A percentile compares a stretch with the other conserved stretches of the same genome.
phyloP scores from a whole-genome alignment of 2,797 vertebrate species.

The Erpetoichthys calabaricus region DNA sequence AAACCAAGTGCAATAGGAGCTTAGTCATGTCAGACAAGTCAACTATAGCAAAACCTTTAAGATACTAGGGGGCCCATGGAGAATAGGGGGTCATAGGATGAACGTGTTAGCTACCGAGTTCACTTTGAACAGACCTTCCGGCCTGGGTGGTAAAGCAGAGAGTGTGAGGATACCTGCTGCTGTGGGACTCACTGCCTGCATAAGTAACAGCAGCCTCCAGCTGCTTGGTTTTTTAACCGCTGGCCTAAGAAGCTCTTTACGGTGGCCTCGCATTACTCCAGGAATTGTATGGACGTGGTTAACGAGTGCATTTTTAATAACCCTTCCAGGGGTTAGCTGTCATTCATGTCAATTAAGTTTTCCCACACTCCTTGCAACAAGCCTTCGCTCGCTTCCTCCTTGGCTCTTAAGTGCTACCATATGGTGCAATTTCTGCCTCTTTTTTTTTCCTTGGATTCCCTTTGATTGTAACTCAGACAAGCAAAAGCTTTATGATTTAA shows the following conservation, averaged over 20 bases:
- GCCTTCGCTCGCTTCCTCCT: constrained; percentile 67
- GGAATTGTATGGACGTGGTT: constrained; percentile 39
- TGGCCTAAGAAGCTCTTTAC: constrained; percentile 31
- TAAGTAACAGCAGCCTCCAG: no score
- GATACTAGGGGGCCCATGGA: no score
- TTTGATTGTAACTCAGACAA: constrained; percentile 72
- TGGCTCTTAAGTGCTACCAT: constrained; percentile 84
- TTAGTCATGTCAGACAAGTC: no score
- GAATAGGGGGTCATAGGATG: no score
- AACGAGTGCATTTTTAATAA: constrained; percentile 56
- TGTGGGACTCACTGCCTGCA: no score
- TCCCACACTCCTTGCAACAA: constrained; percentile 71
- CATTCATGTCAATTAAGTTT: constrained; percentile 87
- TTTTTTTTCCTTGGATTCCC: constrained; percentile 34
- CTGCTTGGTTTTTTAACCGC: neutral
- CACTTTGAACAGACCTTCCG: no score
- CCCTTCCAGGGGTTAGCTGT: constrained; percentile 63
- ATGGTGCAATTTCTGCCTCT: constrained; percentile 48
- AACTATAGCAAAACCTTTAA: no score
- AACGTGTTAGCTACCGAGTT: no score
- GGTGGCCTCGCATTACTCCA: constrained; percentile 50
- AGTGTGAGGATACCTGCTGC: no score
- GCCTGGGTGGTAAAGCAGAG: no score
- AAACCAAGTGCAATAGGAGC: no score
- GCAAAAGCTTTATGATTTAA: constrained; percentile 76